phyloP scores from a whole-genome alignment of 2,113 vertebrate genomes.

The Leptobrachium leishanense region DNA sequence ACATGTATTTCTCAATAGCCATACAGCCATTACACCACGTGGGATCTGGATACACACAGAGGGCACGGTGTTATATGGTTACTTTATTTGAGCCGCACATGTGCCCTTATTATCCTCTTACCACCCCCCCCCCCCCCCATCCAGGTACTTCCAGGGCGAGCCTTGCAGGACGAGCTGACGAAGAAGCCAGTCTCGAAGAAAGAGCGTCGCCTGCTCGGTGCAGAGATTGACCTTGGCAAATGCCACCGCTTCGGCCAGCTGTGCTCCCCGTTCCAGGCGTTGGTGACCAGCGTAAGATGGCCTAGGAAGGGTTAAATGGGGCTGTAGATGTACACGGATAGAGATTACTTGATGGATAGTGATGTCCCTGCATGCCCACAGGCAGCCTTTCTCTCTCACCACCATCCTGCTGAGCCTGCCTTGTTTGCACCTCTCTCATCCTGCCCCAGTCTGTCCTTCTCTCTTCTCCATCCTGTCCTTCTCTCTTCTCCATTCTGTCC shows the following conservation, averaged over 20 bases:
- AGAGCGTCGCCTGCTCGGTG: conserved; percentile 43
- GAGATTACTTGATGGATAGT: too few relatives aligned
- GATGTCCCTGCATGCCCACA: too few relatives aligned
- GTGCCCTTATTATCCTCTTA: too few relatives aligned
- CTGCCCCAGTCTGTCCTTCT: neutral
- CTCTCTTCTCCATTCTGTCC: neutral
- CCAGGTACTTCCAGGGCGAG: neutral
- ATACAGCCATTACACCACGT: too few relatives aligned
- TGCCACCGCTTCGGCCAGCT: conserved; percentile 39
- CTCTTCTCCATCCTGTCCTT: neutral
- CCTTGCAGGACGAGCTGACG: conserved; percentile 34
- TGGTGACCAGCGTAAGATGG: conserved; percentile 53
- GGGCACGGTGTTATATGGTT: too few relatives aligned
- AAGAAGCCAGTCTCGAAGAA: conserved; percentile 39
- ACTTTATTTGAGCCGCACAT: too few relatives aligned
- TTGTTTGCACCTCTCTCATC: neutral
- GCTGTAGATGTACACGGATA: too few relatives aligned
- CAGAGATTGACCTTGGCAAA: conserved; percentile 47
- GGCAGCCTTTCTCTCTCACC: too few relatives aligned
- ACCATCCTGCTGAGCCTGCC: too few relatives aligned
- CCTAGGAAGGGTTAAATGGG: neutral
- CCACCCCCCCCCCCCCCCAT: neutral
- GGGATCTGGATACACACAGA: too few relatives aligned
- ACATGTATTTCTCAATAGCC: too few relatives aligned
- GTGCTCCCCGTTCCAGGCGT: conserved; percentile 56